Base-by-base conservation (phyloP, 30 jellyfish, hydroid and myxozoan species). In the Chironex yamaguchii region DNA sequence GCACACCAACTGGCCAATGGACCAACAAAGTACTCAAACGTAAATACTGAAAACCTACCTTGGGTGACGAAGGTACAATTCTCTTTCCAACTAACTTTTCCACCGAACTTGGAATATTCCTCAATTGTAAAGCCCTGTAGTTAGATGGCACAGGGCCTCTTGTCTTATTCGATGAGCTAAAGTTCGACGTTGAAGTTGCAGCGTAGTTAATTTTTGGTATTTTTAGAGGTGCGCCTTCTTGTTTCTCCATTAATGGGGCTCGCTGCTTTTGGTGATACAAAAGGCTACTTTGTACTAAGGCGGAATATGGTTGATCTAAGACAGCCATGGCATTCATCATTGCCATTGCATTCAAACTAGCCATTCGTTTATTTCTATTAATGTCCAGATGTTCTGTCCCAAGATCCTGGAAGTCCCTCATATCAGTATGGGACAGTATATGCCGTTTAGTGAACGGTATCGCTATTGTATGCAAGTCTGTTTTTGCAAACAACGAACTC, bases 401-500 rank as follows among this genome's bases (percentile, higher is more conserved):
- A 24, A 81, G 20, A 3, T 63, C 49, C 62, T 86, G 71, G 22
- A 66, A 52, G 4, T 66, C 65, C 4, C 74, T 29, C 72, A 76
- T 67, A 29, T 72, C 91, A 35, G 93, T 81, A 79, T 94, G 94
- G 26, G 90, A 51, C 1, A 88, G 82, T 52, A 81, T 49, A 65
- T 94, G 99, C 53, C 85, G 82, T 54, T 94, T 94, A 0, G 92
- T 77, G 29, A 94, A 81, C 51, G 99, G 99, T 54, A 94, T 80
- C 11, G 94, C 97, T 34, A 94, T 66, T 34, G 92, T 73, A 81
- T 94, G 97, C 14, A 95, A 71, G 12, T 88, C 36, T 26, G 96
- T 83, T 17, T 84, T 90, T 50, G 99, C 81, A 54, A 87, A 76
- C 4, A 89, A 84, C 2, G 96, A 72, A 88, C 97, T 88, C 34